These are phyloP conservation scores for Ganaspis sp. DNA, from an alignment of 1,140 invertebrate genomes.

Conservation along the genomic window DNA sequence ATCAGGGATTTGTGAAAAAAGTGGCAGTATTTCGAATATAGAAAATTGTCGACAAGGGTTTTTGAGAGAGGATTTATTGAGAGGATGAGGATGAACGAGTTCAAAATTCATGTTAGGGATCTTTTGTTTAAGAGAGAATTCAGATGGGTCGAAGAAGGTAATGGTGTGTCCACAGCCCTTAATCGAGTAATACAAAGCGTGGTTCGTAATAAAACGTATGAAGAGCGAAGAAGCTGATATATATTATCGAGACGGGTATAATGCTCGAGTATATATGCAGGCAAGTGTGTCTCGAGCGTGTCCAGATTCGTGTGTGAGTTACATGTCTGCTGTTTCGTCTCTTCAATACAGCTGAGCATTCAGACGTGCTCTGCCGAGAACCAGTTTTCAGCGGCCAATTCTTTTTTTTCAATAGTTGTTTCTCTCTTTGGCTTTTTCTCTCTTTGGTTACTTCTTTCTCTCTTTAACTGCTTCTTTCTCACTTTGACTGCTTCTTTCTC, in stretches of 20 bases:
- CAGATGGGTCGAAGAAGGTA: too few relatives aligned
- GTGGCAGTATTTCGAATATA: too few relatives aligned
- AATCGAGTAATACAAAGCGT: conserved; percentile 51
- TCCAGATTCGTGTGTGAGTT: conserved; percentile 48
- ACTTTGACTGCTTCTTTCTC: too few relatives aligned
- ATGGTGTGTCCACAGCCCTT: conserved; percentile 47
- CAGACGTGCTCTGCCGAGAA: conserved; percentile 52
- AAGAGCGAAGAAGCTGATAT: conserved; percentile 65
- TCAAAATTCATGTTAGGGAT: too few relatives aligned
- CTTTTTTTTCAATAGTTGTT: conserved; percentile 53
- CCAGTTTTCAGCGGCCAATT: conserved; percentile 70
- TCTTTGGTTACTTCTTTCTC: too few relatives aligned
- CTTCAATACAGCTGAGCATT: conserved; percentile 37
- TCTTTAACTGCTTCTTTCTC: too few relatives aligned
- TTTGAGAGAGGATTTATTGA: too few relatives aligned
- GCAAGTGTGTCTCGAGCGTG: conserved; percentile 42
- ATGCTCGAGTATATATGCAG: conserved; percentile 42
- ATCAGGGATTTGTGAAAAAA: too few relatives aligned
- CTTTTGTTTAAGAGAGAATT: too few relatives aligned
- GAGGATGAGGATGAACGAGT: too few relatives aligned
- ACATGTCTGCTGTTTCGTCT: conserved; percentile 53
- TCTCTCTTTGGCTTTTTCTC: conserved; percentile 41
- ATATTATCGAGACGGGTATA: conserved; percentile 67
- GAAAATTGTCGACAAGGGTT: too few relatives aligned
- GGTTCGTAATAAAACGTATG: conserved; percentile 62